These are phyloP conservation scores for Arremon aurantiirostris DNA, from an alignment of 2,797 vertebrate species.

Conservation along the genomic window DNA sequence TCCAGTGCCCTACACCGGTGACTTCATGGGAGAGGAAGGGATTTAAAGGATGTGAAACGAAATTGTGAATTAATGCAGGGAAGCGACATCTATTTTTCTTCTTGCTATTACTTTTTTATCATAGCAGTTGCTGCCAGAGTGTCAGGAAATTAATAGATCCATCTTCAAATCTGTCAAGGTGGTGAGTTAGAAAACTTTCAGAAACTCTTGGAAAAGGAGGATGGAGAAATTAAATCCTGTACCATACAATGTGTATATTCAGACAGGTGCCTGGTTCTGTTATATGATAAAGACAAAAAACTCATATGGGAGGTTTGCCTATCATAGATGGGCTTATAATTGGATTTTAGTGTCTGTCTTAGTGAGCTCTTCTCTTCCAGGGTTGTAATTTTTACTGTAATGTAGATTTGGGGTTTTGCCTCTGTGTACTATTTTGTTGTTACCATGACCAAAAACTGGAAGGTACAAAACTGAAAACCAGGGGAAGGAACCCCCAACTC, in stretches of 20 bases:
- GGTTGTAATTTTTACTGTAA: not conserved
- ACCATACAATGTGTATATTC: not conserved
- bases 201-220: not conserved
- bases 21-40: not conserved
- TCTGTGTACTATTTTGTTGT: not conserved
- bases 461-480: not conserved
- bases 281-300: not conserved
- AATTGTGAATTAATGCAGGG: not conserved
- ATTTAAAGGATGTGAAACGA: not conserved
- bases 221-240: not conserved
- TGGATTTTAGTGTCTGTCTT: not conserved
- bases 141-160: not conserved
- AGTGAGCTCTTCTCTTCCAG: not conserved
- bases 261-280: not conserved
- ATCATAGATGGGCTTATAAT: not conserved
- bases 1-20: not conserved
- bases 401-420: not conserved
- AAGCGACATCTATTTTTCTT: not conserved
- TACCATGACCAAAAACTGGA: not conserved
- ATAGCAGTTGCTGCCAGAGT: not conserved
- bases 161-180: not conserved
- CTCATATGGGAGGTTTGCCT: not conserved
- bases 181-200: not conserved
- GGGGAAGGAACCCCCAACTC: fast-evolving
- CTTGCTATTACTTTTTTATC: not conserved